These are phyloP conservation scores for Drosophila triauraria DNA, from an alignment of 1,140 invertebrate genomes.

Conservation along the genomic window DNA sequence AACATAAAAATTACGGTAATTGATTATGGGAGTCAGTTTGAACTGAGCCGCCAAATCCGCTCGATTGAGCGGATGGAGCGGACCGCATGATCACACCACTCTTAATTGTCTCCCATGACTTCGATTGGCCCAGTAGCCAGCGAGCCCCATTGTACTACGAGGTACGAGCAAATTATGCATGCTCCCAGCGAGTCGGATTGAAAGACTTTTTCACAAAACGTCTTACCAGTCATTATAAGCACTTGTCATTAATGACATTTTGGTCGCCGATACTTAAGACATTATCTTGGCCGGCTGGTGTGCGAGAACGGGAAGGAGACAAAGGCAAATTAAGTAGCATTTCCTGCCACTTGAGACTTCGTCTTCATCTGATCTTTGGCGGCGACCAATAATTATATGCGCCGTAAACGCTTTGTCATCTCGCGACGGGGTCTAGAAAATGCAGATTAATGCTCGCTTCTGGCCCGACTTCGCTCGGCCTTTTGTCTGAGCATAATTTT, in stretches of 20 bases:
- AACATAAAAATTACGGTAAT: conserved; percentile 49
- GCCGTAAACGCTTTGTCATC: conserved; percentile 81
- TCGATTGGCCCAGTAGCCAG: conserved; percentile 34
- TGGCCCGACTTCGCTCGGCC: conserved; percentile 41
- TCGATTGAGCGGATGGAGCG: conserved; percentile 18
- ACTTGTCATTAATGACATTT: conserved; percentile 83
- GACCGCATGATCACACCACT: conserved; percentile 43
- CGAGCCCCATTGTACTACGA: conserved; percentile 24
- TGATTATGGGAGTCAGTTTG: conserved; percentile 45
- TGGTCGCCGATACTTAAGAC: conserved; percentile 72
- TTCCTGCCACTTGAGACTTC: conserved; percentile 73
- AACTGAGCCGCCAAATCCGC: conserved; percentile 43
- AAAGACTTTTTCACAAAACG: conserved; percentile 51
- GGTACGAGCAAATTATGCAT: conserved; percentile 64
- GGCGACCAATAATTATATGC: conserved; percentile 80
- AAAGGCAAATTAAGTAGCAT: conserved; percentile 80
- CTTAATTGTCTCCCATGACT: conserved; percentile 54
- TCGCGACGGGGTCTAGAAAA: conserved; percentile 70
- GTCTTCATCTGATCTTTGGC: conserved; percentile 74
- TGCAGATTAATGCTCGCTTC: conserved; percentile 74
- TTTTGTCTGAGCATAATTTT: conserved; percentile 83
- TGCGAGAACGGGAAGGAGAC: conserved; percentile 1
- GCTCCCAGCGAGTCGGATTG: conserved; percentile 42
- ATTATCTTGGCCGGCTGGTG: conserved; percentile 35
- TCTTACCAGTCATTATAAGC: conserved; percentile 73